phyloP scores from a whole-genome alignment of 30 jellyfish, hydroid and myxozoan genomes.

The Aurelia sp. region DNA sequence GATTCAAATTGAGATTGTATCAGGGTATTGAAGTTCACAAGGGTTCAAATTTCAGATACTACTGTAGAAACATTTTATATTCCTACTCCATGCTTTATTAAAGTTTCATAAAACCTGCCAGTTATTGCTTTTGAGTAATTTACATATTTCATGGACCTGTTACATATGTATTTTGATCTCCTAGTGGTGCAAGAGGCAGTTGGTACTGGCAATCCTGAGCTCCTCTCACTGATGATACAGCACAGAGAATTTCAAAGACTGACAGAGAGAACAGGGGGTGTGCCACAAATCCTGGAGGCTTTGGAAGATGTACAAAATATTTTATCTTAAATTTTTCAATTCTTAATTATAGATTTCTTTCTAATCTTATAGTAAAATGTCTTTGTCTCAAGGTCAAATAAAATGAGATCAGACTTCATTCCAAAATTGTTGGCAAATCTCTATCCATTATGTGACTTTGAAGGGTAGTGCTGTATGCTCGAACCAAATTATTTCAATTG shows the following conservation, averaged over 20 bases:
- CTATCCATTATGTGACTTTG: too few species aligned
- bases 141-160: background rate
- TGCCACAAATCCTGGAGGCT: slow-evolving; percentile 81
- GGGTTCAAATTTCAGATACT: too few species aligned
- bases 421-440: too few species aligned
- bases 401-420: too few species aligned
- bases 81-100: too few species aligned
- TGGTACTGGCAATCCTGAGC: slow-evolving; percentile 92
- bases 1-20: too few species aligned
- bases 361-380: background rate
- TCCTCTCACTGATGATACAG: slow-evolving; percentile 73
- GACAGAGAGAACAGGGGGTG: slow-evolving; percentile 94
- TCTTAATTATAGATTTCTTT: background rate
- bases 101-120: background rate
- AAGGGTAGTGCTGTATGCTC: too few species aligned
- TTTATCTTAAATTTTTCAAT: background rate
- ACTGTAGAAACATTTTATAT: too few species aligned
- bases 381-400: too few species aligned
- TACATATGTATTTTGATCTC: background rate
- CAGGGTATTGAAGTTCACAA: too few species aligned
- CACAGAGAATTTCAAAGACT: slow-evolving; percentile 89
- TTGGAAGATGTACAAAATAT: slow-evolving; percentile 78
- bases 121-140: background rate
- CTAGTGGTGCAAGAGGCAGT: slow-evolving; percentile 99
- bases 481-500: too few species aligned